Evolutionary conservation across 2,888 invertebrate genomes (phyloP), one percentile per base, ranked within the genome.

Genomic region (Nasonia oneida): DNA sequence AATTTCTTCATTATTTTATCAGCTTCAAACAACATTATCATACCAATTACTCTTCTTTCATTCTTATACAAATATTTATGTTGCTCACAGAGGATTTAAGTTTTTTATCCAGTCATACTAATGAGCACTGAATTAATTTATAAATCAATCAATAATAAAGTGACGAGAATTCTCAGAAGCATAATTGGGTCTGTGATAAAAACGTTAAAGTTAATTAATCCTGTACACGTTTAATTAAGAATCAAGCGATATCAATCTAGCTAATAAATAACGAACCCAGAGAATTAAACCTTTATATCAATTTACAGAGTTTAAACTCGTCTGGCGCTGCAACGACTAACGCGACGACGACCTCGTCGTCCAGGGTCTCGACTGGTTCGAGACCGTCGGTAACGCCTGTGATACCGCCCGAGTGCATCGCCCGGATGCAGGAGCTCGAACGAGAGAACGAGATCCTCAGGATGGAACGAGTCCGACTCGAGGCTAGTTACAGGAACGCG

Each of bases 391-490:
- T 67, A 10, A 39, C 42, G 50, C 67, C 73, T 14, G 23, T 47
- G 42, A 42, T 73, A 23, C 42, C 73, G 88, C 87, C 84, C 86
- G 71, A 89, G 86, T 87, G 87, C 84, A 67, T 90, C 83, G 87
- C 92, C 86, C 95, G 95, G 85, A 94, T 94, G 90, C 95, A 95
- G 88, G 96, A 96, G 93, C 94, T 96, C 90, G 96, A 96, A 87
- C 95, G 95, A 80, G 96, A 97, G 91, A 95, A 97, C 85, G 95
- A 95, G 87, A 94, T 95, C 89, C 94, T 97, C 83, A 95, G 96
- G 89, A 95, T 95, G 84, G 97, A 97, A 93, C 95, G 97, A 89
- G 95, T 95, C 67, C 95, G 95, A 89, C 93, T 97, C 89, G 97
- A 97, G 95, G 96, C 96, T 90, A 91, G 89, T 33, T 89, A 92